Evolutionary conservation across 2,888 invertebrate genomes (phyloP).

Genomic region (Ennomos fuscantarius): DNA sequence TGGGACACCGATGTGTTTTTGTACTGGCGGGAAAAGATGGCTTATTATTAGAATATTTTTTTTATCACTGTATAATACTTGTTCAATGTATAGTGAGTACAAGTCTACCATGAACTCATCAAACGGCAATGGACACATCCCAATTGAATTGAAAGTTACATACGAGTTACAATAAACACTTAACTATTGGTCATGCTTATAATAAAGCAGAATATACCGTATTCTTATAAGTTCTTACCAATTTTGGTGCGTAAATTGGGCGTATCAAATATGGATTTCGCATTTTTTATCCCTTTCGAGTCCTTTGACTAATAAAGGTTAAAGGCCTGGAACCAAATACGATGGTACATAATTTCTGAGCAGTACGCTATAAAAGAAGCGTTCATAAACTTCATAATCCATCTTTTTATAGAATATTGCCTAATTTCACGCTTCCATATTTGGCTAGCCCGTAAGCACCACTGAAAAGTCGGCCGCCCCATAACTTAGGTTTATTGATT

Average conservation of each 20-base stretch:
- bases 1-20: too few relatives aligned
- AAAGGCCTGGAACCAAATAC: conserved; percentile 2
- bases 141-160: too few relatives aligned
- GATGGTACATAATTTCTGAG: conserved; percentile 9
- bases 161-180: too few relatives aligned
- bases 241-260: not conserved
- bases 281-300: not conserved
- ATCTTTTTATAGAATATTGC: conserved; percentile 45
- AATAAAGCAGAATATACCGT: too few relatives aligned
- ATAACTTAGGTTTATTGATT: conserved; percentile 79
- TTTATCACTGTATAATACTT: too few relatives aligned
- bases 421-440: conserved; percentile 59
- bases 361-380: conserved; percentile 17
- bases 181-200: too few relatives aligned
- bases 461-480: conserved; percentile 68
- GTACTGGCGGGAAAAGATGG: too few relatives aligned
- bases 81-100: too few relatives aligned
- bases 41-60: too few relatives aligned
- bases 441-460: conserved; percentile 61
- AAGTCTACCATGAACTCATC: too few relatives aligned
- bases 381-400: conserved; percentile 38
- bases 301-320: conserved; percentile 2
- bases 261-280: too few relatives aligned
- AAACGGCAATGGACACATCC: too few relatives aligned
- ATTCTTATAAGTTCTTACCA: not conserved